Conservation (phyloP, 1,140 invertebrate genomes). For the Drosophila ananassae region DNA sequence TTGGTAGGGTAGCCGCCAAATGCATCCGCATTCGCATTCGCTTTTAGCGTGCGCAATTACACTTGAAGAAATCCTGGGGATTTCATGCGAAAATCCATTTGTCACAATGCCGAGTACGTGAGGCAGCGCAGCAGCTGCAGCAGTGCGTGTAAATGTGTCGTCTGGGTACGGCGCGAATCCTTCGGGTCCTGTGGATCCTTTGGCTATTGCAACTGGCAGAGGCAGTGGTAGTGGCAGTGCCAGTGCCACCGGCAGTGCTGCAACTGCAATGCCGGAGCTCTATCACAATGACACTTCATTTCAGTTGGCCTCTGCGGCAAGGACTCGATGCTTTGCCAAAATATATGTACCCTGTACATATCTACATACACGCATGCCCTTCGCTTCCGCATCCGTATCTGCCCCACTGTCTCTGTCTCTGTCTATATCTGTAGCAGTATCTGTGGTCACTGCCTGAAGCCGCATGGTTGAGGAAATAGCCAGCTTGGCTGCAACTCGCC, state of each 20-base stretch:
- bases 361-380: conserved; percentile 14
- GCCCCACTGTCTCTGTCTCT: conserved; percentile 3
- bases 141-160: conserved; percentile 77
- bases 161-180: conserved; percentile 56
- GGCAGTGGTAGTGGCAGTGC: no score
- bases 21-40: conserved; percentile 64
- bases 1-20: conserved; percentile 25
- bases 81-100: conserved; percentile 81
- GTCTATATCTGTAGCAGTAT: conserved; percentile 22
- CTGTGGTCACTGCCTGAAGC: conserved; percentile 44
- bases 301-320: conserved; percentile 74
- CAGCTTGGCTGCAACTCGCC: conserved; percentile 12
- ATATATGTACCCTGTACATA: conserved; percentile 41
- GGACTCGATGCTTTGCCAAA: conserved; percentile 57
- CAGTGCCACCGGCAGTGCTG: conserved; percentile 27
- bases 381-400: conserved; percentile 10
- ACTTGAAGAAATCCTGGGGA: conserved; percentile 81
- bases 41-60: conserved; percentile 80
- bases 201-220: conserved; percentile 15
- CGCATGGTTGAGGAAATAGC: conserved; percentile 49
- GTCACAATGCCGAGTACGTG: conserved; percentile 80
- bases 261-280: conserved; percentile 66
- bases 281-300: conserved; percentile 81
- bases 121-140: conserved; percentile 56
- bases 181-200: conserved; percentile 36